Evolutionary conservation across 1,140 invertebrate species (phyloP).

Genomic region (Berghia stephanieae): DNA sequence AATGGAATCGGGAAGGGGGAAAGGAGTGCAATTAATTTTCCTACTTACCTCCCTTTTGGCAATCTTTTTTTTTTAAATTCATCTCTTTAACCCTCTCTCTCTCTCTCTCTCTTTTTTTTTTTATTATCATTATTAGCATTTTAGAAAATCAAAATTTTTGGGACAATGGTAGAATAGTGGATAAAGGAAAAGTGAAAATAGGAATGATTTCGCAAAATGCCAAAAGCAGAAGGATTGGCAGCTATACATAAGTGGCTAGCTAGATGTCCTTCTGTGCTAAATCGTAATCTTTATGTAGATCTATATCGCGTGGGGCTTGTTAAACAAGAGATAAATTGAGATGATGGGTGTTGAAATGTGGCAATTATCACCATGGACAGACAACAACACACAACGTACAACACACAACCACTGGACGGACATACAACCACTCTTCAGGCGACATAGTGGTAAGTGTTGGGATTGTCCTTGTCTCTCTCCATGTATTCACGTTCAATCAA

Average conservation of each 20-base stretch:
- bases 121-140: too few species aligned
- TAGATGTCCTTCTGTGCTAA: too few species aligned
- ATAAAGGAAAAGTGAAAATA: too few species aligned
- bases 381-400: neutral
- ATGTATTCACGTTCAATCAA: slow-evolving; percentile 98
- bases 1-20: too few species aligned
- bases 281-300: neutral
- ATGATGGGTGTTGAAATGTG: neutral
- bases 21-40: too few species aligned
- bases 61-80: too few species aligned
- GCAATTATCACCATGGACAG: neutral
- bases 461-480: slow-evolving; percentile 97
- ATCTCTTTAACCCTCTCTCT: too few species aligned
- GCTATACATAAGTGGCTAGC: neutral
- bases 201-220: too few species aligned
- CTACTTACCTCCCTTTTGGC: too few species aligned
- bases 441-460: slow-evolving; percentile 98
- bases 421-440: slow-evolving; percentile 72
- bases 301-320: neutral
- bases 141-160: too few species aligned
- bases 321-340: neutral
- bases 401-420: neutral
- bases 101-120: too few species aligned
- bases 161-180: too few species aligned
- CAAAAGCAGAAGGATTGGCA: neutral